Evolutionary conservation across 2,888 invertebrate species (phyloP).

Genomic region (Lochmaea crataegi): DNA sequence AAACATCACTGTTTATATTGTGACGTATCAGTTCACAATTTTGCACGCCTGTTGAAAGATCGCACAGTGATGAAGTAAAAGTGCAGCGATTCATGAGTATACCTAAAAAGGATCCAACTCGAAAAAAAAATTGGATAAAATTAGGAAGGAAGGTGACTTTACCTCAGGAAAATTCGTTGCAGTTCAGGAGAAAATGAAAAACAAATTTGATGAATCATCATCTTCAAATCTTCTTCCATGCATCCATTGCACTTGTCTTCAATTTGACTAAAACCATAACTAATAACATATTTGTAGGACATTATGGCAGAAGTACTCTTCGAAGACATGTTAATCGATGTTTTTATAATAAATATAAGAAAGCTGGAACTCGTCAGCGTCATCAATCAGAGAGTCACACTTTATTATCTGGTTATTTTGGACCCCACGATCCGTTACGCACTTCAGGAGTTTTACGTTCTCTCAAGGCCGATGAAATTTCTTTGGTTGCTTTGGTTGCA

Average conservation of each 20-base stretch:
- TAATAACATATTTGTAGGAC: constrained; percentile 8
- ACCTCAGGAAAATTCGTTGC: constrained; percentile 9
- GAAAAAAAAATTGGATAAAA: constrained; percentile 38
- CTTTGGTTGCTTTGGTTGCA: constrained; percentile 41
- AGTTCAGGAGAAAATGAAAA: constrained; percentile 14
- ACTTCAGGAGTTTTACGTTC: constrained; percentile 35
- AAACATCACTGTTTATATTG: constrained; percentile 35
- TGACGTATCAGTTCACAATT: constrained; percentile 20
- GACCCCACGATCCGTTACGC: constrained; percentile 43
- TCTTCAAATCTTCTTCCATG: no score
- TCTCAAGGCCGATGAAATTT: constrained; percentile 39
- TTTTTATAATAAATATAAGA: constrained; percentile 2
- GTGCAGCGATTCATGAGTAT: constrained; percentile 26
- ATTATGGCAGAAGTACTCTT: constrained; percentile 10
- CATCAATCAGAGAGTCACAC: constrained; percentile 31
- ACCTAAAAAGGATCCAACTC: constrained; percentile 21
- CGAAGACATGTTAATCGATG: constrained; percentile 35
- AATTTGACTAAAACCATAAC: neutral
- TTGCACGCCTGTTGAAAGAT: no score
- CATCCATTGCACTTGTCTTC: no score
- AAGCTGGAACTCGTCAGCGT: constrained; percentile 27
- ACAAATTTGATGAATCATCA: no score
- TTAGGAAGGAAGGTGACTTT: constrained; percentile 31
- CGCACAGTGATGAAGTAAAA: constrained; percentile 29
- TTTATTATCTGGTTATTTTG: constrained; percentile 41